phyloP scores from a whole-genome alignment of 2,113 vertebrate genomes.

The Zosterops hypoxanthus region DNA sequence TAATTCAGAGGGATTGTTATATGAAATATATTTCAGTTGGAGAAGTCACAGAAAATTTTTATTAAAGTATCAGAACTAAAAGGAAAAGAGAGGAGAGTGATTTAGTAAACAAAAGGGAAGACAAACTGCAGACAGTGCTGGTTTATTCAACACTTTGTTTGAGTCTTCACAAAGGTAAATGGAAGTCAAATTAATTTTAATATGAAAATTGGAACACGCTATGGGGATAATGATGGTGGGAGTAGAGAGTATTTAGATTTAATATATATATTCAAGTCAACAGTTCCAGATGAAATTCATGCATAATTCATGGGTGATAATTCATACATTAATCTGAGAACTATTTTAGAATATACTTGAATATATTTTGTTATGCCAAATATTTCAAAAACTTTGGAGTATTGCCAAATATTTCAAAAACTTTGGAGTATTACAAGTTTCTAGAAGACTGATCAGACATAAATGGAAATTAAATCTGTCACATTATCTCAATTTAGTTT shows the following conservation, averaged over 20 bases:
- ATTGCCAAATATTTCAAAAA: neutral
- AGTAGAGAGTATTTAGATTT: neutral
- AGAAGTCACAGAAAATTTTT: neutral
- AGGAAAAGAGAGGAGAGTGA: neutral
- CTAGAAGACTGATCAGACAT: neutral
- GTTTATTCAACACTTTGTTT: neutral
- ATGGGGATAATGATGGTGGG: neutral
- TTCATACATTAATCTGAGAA: neutral
- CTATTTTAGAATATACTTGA: neutral
- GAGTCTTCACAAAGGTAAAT: neutral
- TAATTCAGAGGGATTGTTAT: neutral
- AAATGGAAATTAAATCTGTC: neutral
- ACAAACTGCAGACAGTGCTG: neutral
- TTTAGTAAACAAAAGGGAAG: neutral
- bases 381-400: neutral
- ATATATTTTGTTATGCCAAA: neutral
- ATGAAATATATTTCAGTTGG: neutral
- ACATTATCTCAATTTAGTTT: neutral
- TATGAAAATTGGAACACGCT: neutral
- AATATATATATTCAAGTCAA: neutral
- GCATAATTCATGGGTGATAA: neutral
- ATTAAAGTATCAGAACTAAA: neutral
- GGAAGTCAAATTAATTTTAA: neutral
- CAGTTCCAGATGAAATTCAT: neutral
- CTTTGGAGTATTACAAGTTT: neutral